phyloP scores from a whole-genome alignment of 2,888 invertebrate genomes.

The Himalopsyche tibetana region DNA sequence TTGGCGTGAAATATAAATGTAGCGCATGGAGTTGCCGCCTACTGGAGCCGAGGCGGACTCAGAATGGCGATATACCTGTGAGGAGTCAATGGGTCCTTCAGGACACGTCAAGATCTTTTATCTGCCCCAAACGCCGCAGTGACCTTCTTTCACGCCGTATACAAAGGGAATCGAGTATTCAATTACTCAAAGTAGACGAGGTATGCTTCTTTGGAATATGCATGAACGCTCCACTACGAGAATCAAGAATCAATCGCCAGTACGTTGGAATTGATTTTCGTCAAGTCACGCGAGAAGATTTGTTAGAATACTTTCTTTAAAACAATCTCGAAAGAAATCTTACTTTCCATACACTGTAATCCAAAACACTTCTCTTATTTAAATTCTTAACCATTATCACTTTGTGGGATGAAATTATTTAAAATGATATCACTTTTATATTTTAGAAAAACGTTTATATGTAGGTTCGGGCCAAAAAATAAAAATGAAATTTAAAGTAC shows the following conservation, averaged over 20 bases:
- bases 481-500: too few relatives aligned
- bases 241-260: conserved; percentile 18
- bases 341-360: too few relatives aligned
- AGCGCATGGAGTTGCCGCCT: conserved; percentile 7
- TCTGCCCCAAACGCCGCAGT: conserved; percentile 57
- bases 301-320: not conserved
- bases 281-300: conserved; percentile 25
- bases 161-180: conserved; percentile 58
- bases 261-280: not conserved
- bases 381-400: too few relatives aligned
- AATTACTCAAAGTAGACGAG: conserved; percentile 55
- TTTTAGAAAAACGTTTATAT: too few relatives aligned
- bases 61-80: conserved; percentile 41
- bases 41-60: not conserved
- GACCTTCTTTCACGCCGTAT: conserved; percentile 56
- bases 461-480: too few relatives aligned
- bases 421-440: too few relatives aligned
- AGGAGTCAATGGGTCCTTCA: conserved; percentile 62
- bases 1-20: conserved; percentile 26
- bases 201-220: conserved; percentile 34
- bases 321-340: too few relatives aligned
- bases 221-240: conserved; percentile 4
- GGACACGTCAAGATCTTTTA: conserved; percentile 55
- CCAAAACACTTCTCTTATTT: too few relatives aligned
- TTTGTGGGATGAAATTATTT: too few relatives aligned